Percentiles rank a stretch among this genome's conserved stretches.
Evolutionary conservation across 2,113 vertebrate species (phyloP).

Genomic region (Himantopus leucocephalus): DNA sequence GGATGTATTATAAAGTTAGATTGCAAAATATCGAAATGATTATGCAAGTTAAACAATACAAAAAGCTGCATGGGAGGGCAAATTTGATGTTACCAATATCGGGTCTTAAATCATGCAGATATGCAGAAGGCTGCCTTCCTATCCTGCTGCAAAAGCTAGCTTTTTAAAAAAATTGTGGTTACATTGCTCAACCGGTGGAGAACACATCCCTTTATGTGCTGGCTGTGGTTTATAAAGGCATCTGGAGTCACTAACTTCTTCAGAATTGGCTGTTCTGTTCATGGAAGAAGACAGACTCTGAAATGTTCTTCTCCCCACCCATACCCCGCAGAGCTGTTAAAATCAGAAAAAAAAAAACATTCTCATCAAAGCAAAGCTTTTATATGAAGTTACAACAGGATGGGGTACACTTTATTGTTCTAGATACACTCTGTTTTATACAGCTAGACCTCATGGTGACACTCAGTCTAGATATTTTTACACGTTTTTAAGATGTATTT

Average conservation of each 20-base stretch:
- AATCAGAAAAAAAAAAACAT: neutral
- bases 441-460: neutral
- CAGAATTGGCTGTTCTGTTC: neutral
- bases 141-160: neutral
- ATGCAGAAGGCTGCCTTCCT: neutral
- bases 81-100: neutral
- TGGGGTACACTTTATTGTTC: rapidly evolving
- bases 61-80: neutral
- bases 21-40: neutral
- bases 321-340: neutral
- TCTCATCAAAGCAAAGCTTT: neutral
- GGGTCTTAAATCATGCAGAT: neutral
- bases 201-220: neutral
- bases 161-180: neutral
- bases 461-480: neutral
- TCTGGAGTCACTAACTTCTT: neutral
- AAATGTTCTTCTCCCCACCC: neutral
- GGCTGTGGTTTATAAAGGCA: neutral
- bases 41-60: neutral
- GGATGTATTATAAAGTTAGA: neutral
- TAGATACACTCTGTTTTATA: neutral
- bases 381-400: neutral
- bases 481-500: neutral
- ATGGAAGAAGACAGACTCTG: neutral
- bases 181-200: neutral